phyloP scores from a whole-genome alignment of 2,888 invertebrate species.

The Rapana venosa region DNA sequence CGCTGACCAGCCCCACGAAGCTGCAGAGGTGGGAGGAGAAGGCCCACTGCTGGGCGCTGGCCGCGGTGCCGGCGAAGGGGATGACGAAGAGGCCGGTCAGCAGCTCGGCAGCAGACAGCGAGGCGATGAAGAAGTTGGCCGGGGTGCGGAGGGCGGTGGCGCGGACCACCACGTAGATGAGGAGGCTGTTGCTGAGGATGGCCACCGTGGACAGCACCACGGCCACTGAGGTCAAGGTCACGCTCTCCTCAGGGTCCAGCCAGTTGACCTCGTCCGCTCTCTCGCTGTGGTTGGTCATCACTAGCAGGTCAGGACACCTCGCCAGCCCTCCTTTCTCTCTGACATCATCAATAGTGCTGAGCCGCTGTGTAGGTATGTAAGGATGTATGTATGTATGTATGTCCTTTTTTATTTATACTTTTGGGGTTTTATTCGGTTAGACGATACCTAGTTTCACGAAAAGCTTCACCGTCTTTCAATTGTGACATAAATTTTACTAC shows the following conservation, averaged over 20 bases:
- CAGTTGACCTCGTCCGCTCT: not conserved
- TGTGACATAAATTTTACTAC: no score
- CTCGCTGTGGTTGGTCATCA: constrained; percentile 8
- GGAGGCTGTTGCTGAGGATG: constrained; percentile 50
- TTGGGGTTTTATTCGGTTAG: no score
- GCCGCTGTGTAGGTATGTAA: no score
- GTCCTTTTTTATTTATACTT: no score
- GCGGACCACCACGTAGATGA: constrained; percentile 55
- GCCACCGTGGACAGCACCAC: constrained; percentile 48
- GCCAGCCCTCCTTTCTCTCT: not conserved
- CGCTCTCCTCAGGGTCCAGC: constrained; percentile 20
- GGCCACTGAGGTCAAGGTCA: constrained; percentile 45
- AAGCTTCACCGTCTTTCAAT: no score
- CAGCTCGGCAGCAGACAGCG: constrained; percentile 59
- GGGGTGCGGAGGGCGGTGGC: constrained; percentile 60
- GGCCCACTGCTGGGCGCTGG: constrained; percentile 44
- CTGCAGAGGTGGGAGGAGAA: constrained; percentile 51
- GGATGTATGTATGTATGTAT: no score
- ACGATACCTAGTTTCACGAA: no score
- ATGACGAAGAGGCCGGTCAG: constrained; percentile 57
- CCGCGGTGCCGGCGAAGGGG: constrained; percentile 55
- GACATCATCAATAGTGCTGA: not conserved
- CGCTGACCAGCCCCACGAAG: constrained; percentile 49
- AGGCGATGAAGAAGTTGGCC: constrained; percentile 64
- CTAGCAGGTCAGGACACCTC: no score